Conservation (phyloP, 2,113 vertebrate species). For the Piaya cayana region DNA sequence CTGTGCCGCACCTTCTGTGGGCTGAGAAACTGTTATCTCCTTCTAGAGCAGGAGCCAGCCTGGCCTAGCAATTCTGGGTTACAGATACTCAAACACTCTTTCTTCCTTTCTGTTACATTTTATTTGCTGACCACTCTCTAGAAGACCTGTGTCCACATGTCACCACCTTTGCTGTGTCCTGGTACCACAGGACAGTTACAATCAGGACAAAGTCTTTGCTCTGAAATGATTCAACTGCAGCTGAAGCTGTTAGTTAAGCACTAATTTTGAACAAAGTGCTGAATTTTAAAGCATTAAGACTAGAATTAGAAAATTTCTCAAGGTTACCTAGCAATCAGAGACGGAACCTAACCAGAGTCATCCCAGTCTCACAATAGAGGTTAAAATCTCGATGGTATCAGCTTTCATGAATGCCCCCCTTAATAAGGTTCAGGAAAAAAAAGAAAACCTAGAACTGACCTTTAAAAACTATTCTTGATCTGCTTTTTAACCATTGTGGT, state of each 20-base stretch:
- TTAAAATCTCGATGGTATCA: neutral
- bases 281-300: conserved; percentile 1
- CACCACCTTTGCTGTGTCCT: neutral
- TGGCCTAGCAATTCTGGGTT: neutral
- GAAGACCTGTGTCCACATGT: neutral
- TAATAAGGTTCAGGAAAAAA: neutral
- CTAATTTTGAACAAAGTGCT: neutral
- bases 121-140: neutral
- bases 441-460: neutral
- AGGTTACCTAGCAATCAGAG: neutral
- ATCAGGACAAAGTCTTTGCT: neutral
- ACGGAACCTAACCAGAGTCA: neutral
- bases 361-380: neutral
- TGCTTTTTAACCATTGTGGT: neutral
- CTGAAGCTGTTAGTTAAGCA: neutral
- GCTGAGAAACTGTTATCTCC: neutral
- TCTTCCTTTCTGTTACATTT: neutral
- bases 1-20: neutral
- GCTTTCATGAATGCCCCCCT: neutral
- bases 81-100: neutral
- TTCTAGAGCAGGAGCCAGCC: neutral
- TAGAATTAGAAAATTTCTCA: neutral
- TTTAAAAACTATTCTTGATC: neutral
- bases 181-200: neutral
- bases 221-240: neutral